Conservation (phyloP, 30 jellyfish, hydroid and myxozoan genomes). For the Phacellophora camtschatica region DNA sequence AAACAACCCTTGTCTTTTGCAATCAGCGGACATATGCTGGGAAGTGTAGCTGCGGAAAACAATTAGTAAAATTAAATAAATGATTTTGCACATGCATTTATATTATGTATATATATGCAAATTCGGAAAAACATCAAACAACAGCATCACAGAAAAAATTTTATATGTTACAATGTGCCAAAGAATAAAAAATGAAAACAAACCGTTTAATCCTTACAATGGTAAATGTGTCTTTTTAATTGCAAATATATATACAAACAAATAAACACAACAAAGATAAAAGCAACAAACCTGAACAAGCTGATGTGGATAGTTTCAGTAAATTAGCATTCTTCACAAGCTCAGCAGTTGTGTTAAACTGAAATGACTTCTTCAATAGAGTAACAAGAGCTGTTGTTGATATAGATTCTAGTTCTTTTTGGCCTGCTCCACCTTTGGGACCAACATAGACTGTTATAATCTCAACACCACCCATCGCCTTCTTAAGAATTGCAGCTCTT, state of each 20-base stretch:
- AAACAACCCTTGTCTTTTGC: slow-evolving; percentile 6
- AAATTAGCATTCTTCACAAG: slow-evolving; percentile 29
- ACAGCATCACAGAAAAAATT: too few species aligned
- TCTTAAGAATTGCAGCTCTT: slow-evolving; percentile 63
- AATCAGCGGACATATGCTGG: slow-evolving; percentile 57
- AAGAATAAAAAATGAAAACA: too few species aligned
- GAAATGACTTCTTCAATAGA: slow-evolving; percentile 14
- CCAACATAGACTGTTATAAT: slow-evolving; percentile 74
- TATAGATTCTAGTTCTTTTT: slow-evolving; percentile 35
- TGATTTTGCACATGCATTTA: too few species aligned
- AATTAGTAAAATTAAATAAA: too few species aligned
- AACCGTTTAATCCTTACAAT: too few species aligned
- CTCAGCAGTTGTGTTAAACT: slow-evolving; percentile 45
- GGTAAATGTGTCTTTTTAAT: too few species aligned
- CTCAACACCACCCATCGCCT: slow-evolving; percentile 77
- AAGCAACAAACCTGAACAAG: slow-evolving; percentile 79
- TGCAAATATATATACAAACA: too few species aligned
- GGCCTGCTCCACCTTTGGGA: slow-evolving; percentile 35
- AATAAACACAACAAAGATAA: too few species aligned
- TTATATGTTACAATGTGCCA: too few species aligned
- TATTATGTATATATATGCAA: too few species aligned
- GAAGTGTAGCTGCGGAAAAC: slow-evolving; percentile 66
- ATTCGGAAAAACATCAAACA: too few species aligned
- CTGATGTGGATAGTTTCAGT: slow-evolving; percentile 57
- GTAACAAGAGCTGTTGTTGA: slow-evolving; percentile 43